Percentiles rank a stretch among this genome's conserved stretches.
These are phyloP conservation scores for Lepidostoma basale DNA, from an alignment of 1,140 invertebrate species.

Conservation along the genomic window DNA sequence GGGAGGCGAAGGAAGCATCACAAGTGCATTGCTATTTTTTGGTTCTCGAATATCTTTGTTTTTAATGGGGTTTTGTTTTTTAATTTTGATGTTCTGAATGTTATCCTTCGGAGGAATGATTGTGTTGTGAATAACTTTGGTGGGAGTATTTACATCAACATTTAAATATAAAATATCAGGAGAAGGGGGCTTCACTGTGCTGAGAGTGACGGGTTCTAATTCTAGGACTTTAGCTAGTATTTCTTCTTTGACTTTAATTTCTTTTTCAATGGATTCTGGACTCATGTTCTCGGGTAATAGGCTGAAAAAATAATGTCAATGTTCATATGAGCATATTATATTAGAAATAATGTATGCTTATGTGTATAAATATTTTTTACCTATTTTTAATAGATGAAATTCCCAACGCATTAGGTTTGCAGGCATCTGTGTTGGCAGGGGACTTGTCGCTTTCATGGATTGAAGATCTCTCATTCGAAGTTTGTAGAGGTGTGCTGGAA, in stretches of 20 bases:
- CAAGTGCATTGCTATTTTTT: not conserved
- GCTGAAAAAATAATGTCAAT: conserved; percentile 4
- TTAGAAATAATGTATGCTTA: not conserved
- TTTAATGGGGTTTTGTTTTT: not conserved
- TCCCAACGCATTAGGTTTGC: not conserved
- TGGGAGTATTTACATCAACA: not conserved
- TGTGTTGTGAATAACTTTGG: not conserved
- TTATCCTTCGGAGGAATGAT: not conserved
- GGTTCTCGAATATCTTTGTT: not conserved
- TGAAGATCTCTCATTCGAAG: not conserved
- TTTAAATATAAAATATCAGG: conserved; percentile 10
- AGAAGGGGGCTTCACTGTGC: conserved; percentile 21
- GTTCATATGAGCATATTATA: not conserved
- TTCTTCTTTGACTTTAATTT: conserved; percentile 60
- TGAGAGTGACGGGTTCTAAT: conserved; percentile 56
- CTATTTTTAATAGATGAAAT: conserved; percentile 18
- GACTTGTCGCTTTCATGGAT: no score
- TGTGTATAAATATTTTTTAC: not conserved
- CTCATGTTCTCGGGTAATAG: conserved; percentile 30
- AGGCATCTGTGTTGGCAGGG: no score
- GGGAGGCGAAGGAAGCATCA: conserved; percentile 23
- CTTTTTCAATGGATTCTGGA: conserved; percentile 43
- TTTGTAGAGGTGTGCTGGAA: not conserved
- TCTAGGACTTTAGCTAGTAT: conserved; percentile 58
- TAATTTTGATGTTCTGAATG: not conserved